Evolutionary conservation across 2,888 invertebrate genomes (phyloP), one percentile per base, ranked within the genome.

Genomic region (Ochropleura plecta): DNA sequence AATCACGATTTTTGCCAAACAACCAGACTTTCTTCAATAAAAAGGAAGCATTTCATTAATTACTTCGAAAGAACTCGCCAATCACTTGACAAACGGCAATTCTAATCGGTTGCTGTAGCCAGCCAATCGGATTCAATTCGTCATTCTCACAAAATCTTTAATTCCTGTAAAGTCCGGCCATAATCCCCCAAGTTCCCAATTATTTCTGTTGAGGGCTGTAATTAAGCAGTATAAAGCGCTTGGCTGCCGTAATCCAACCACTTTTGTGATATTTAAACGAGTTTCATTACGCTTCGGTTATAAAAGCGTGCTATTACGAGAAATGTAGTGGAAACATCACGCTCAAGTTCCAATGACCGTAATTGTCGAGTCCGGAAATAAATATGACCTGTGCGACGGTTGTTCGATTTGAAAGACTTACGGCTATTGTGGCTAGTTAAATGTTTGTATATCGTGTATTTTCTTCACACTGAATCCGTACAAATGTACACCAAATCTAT

Each of bases 201-300:
- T 96, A 95, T 95, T 95, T 94, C 93, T 92, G 95, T 95, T 91
- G 93, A 94, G 94, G 93, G 92, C 92, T 92, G 95, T 95, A 95
- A 95, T 96, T 96, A 96, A 95, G 94, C 94, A 92, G 94, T 92
- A 96, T 95, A 95, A 96, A 95, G 94, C 94, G 94, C 93, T 92
- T 90, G 93, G 89, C 90, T 87, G 92, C 92, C 91, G 94, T 95
- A 95, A 96, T 95, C 95, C 93, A 90, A 93, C 95, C 95, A 95
- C 95, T 96, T 95, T 94, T 94, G 95, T 94, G 93, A 95, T 95
- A 95, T 96, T 96, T 95, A 96, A 96, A 95, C 93, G 95, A 94
- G 94, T 95, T 95, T 95, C 94, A 95, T 95, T 95, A 95, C 94
- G 95, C 91, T 95, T 95, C 91, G 94, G 94, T 93, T 95, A 93